Conservation (phyloP, 2,888 invertebrate genomes). For the Luffia ferchaultella region DNA sequence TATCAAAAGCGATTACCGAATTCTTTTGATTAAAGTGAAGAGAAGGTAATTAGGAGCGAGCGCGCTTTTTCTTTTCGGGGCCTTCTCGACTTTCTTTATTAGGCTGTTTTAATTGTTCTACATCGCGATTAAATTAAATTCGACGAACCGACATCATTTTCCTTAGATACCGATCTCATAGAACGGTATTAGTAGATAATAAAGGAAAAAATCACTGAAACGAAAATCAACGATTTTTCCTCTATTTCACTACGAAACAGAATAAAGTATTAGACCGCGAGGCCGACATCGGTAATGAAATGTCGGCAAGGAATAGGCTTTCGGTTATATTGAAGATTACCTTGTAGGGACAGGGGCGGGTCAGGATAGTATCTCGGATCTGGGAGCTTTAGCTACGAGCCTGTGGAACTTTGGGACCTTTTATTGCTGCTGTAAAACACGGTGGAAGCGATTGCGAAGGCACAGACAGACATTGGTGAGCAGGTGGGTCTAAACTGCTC, state of each 20-base stretch:
- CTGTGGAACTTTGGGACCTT: conserved; percentile 26
- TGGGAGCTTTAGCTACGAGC: conserved; percentile 20
- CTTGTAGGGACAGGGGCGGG: conserved; percentile 23
- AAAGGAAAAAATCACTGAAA: no score
- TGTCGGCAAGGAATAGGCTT: conserved; percentile 25
- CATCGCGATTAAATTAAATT: not conserved
- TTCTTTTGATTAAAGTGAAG: conserved; percentile 15
- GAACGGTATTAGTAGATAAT: no score
- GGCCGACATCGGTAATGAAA: not conserved
- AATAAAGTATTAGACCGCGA: no score
- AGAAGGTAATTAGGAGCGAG: not conserved
- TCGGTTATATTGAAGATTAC: conserved; percentile 25
- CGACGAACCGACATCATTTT: no score
- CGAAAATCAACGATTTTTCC: no score
- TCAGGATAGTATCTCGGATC: conserved; percentile 24
- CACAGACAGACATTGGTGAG: conserved; percentile 16
- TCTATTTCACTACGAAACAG: no score
- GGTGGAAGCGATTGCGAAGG: conserved; percentile 7
- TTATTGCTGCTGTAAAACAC: conserved; percentile 37
- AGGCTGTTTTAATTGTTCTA: not conserved
- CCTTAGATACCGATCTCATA: no score
- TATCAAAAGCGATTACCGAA: conserved; percentile 23
- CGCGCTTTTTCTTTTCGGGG: not conserved
- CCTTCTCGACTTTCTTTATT: not conserved
- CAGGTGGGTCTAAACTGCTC: conserved; percentile 1